Percentiles rank a stretch among this genome's conserved stretches.
Conservation (phyloP, 2,888 invertebrate species). For the Heteromyza rotundicornis region DNA sequence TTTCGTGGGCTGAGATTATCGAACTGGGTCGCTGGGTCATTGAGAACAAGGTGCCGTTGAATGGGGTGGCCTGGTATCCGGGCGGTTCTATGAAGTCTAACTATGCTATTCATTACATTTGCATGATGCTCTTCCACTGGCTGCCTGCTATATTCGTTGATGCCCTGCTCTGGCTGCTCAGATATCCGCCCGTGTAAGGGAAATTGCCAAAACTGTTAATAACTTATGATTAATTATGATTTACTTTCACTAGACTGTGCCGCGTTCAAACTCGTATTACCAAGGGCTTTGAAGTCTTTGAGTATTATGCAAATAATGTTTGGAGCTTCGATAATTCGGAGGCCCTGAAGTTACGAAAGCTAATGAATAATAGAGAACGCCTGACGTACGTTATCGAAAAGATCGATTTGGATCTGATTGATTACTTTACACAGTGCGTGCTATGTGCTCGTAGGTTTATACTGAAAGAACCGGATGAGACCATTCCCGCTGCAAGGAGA, state of each 20-base stretch:
- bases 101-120: conserved; percentile 78
- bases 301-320: conserved; percentile 90
- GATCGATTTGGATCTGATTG: conserved; percentile 73
- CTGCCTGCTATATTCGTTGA: conserved; percentile 89
- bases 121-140: conserved; percentile 86
- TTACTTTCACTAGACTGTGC: conserved; percentile 71
- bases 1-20: conserved; percentile 90
- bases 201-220: too few species aligned
- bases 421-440: conserved; percentile 84
- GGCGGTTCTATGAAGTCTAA: conserved; percentile 87
- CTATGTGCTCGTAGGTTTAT: conserved; percentile 80
- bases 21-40: conserved; percentile 79
- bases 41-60: conserved; percentile 80
- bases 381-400: conserved; percentile 72
- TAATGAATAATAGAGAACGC: conserved; percentile 72
- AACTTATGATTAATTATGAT: conserved; percentile 14
- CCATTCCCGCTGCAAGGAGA: conserved; percentile 77
- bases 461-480: conserved; percentile 81
- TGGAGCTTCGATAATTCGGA: conserved; percentile 86
- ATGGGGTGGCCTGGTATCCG: conserved; percentile 85
- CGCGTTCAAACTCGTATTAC: conserved; percentile 82
- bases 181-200: conserved; percentile 86
- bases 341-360: conserved; percentile 66
- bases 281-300: conserved; percentile 87
- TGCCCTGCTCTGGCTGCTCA: conserved; percentile 75